Conservation (phyloP, 2,113 vertebrate species). For the Tupaia chinensis region DNA sequence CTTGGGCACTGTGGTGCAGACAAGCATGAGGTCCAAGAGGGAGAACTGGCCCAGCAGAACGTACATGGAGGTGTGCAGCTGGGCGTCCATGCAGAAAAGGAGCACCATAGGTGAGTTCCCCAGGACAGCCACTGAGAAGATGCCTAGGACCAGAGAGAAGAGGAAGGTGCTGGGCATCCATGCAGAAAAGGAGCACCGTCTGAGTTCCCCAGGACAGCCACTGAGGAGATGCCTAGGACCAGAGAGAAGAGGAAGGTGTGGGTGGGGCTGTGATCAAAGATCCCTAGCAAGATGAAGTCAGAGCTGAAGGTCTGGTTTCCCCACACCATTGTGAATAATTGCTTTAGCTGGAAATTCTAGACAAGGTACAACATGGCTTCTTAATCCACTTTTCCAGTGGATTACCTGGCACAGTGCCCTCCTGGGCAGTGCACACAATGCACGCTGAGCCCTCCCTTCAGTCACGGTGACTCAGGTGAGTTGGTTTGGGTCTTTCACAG, state of each 20-base stretch:
- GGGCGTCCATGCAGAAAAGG: background rate
- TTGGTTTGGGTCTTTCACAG: background rate
- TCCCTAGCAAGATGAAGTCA: background rate
- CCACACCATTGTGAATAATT: background rate
- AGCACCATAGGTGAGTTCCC: background rate
- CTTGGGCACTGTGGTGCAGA: slow-evolving; percentile 15
- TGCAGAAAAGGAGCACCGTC: background rate
- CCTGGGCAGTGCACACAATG: accelerated
- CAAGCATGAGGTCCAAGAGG: slow-evolving; percentile 7
- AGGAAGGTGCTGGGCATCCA: background rate
- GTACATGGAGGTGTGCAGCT: slow-evolving; percentile 14
- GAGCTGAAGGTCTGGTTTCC: slow-evolving; percentile 1
- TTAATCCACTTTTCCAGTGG: background rate
- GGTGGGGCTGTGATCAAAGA: background rate
- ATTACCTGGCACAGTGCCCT: background rate
- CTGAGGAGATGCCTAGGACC: background rate
- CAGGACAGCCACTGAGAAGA: background rate
- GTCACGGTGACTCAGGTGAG: background rate
- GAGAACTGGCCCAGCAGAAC: background rate
- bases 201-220: background rate
- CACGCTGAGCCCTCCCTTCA: background rate
- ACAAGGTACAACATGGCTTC: background rate
- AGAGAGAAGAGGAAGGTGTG: slow-evolving; percentile 36
- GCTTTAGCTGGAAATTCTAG: background rate
- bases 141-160: slow-evolving; percentile 32